These are phyloP conservation scores for Colletes collaris DNA, from an alignment of 2,888 invertebrate species.

Conservation along the genomic window DNA sequence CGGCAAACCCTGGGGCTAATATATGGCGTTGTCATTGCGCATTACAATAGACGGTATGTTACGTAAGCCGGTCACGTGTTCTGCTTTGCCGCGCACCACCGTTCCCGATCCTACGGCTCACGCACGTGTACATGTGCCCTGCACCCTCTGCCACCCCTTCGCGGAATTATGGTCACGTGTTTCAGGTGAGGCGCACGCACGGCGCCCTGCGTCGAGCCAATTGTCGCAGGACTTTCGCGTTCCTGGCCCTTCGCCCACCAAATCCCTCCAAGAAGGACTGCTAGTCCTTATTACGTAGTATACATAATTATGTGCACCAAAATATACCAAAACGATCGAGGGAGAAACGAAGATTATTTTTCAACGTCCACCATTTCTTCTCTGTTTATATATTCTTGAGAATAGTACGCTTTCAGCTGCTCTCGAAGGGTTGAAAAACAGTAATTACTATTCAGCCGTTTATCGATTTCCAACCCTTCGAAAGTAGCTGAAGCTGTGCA, in stretches of 20 bases:
- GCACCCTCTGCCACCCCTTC: not conserved
- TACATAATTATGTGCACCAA: too few species aligned
- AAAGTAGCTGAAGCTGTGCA: too few species aligned
- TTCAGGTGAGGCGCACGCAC: constrained; percentile 71
- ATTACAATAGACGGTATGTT: constrained; percentile 68
- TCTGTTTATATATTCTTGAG: too few species aligned
- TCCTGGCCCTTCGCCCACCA: constrained; percentile 5
- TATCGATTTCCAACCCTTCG: too few species aligned
- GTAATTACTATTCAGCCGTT: too few species aligned
- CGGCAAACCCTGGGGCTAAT: constrained; percentile 57
- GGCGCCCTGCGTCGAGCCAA: constrained; percentile 49
- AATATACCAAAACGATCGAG: too few species aligned
- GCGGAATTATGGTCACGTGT: constrained; percentile 77
- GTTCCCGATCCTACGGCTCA: constrained; percentile 48
- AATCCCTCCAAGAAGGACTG: not conserved
- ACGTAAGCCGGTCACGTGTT: constrained; percentile 76
- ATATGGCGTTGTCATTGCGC: constrained; percentile 68
- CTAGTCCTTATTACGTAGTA: too few species aligned
- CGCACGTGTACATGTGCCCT: constrained; percentile 62
- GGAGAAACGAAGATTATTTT: too few species aligned
- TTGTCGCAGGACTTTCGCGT: constrained; percentile 58
- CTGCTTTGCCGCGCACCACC: constrained; percentile 60
- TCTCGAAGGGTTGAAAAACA: too few species aligned
- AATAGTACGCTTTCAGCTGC: too few species aligned
- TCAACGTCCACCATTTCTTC: too few species aligned